Conservation (phyloP, 1,140 invertebrate genomes). For the Uloborus diversus region DNA sequence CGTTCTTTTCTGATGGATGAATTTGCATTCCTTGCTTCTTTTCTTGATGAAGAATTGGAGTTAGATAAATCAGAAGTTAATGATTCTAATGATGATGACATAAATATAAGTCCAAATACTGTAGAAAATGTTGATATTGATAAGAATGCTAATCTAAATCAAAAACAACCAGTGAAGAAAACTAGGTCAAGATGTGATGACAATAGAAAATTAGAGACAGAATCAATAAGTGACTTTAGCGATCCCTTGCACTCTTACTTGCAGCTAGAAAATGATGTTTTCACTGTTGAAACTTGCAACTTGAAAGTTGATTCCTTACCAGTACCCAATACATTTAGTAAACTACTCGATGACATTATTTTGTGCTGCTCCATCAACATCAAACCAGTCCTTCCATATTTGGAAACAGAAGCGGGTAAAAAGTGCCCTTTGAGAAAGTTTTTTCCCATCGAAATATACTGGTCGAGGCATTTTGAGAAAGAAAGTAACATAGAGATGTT, state of each 20-base stretch:
- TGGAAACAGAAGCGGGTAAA: conserved; percentile 84
- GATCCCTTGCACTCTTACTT: conserved; percentile 79
- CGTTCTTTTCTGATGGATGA: conserved; percentile 89
- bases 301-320: conserved; percentile 71
- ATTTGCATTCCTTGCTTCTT: conserved; percentile 72
- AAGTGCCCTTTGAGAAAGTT: conserved; percentile 79
- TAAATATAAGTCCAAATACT: neutral
- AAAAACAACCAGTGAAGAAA: neutral
- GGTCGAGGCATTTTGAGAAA: conserved; percentile 70
- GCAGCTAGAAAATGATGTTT: conserved; percentile 70
- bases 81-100: neutral
- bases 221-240: conserved; percentile 75
- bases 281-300: conserved; percentile 6
- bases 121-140: neutral
- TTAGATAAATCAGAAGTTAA: neutral
- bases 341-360: conserved; percentile 72
- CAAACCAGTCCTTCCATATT: conserved; percentile 83
- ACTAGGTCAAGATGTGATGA: conserved; percentile 40
- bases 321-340: conserved; percentile 76
- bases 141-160: neutral
- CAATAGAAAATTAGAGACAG: conserved; percentile 65
- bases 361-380: conserved; percentile 88
- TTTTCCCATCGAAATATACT: conserved; percentile 83
- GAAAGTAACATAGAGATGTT: conserved; percentile 57
- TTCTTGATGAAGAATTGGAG: conserved; percentile 55